Evolutionary conservation across 2,797 vertebrate genomes (phyloP).

Genomic region (Aphelocoma californica): DNA sequence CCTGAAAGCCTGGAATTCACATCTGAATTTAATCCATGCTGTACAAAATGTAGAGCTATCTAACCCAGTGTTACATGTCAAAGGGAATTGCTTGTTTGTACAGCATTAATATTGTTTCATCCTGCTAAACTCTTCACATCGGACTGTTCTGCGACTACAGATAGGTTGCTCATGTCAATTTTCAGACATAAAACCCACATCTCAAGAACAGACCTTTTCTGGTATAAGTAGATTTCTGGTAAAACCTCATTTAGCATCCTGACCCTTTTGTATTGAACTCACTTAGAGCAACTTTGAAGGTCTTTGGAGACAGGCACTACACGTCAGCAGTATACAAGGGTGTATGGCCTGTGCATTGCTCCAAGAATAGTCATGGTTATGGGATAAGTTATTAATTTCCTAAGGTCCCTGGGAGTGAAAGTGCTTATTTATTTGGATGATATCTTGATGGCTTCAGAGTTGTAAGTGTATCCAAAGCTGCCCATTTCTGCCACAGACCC

Average conservation of each 20-base stretch:
- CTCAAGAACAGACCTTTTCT: neutral
- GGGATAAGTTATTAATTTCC: neutral
- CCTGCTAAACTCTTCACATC: neutral
- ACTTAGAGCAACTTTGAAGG: neutral
- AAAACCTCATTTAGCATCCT: neutral
- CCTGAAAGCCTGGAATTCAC: neutral
- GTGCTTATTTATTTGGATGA: neutral
- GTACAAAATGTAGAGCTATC: neutral
- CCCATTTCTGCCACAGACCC: neutral
- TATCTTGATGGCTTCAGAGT: neutral
- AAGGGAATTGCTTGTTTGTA: neutral
- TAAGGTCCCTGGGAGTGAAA: neutral
- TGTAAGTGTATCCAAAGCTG: neutral
- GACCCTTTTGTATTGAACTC: neutral
- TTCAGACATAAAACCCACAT: neutral
- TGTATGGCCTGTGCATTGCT: neutral
- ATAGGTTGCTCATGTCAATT: neutral
- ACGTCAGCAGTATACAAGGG: neutral
- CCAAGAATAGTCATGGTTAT: neutral
- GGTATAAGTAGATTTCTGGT: neutral
- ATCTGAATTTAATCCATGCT: neutral
- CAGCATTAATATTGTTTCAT: neutral
- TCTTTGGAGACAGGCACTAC: neutral
- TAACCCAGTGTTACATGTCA: neutral
- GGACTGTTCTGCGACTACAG: neutral